Evolutionary conservation across 2,113 vertebrate species (phyloP).

Genomic region (Pseudopodoces humilis): DNA sequence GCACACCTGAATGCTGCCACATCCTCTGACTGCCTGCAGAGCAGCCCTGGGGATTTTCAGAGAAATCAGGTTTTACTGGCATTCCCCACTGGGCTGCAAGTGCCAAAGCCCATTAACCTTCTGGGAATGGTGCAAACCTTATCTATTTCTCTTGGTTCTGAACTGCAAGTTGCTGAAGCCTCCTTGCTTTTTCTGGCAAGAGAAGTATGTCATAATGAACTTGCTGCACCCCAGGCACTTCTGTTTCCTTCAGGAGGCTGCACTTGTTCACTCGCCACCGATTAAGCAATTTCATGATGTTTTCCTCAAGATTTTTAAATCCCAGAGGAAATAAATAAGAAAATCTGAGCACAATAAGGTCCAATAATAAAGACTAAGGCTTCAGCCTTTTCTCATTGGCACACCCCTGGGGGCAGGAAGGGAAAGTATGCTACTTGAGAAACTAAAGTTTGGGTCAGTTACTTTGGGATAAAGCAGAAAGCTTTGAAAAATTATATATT

Average conservation of each 20-base stretch:
- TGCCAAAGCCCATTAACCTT: not conserved
- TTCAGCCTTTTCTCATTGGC: not conserved
- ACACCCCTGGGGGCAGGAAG: not conserved
- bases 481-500: not conserved
- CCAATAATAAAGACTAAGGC: not conserved
- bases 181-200: not conserved
- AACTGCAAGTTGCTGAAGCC: not conserved
- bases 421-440: not conserved
- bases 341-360: not conserved
- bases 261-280: not conserved
- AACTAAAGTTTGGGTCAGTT: not conserved
- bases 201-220: not conserved
- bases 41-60: not conserved
- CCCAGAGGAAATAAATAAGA: not conserved
- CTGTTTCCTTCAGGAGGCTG: not conserved
- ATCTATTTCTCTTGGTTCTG: not conserved
- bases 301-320: not conserved
- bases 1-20: not conserved
- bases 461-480: not conserved
- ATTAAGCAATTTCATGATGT: not conserved
- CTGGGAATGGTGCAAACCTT: not conserved
- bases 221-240: not conserved
- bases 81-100: not conserved
- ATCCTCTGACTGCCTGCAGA: not conserved
- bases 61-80: not conserved